Base-by-base conservation (phyloP, 2,888 invertebrate species). In the Ophion obscuratus region DNA sequence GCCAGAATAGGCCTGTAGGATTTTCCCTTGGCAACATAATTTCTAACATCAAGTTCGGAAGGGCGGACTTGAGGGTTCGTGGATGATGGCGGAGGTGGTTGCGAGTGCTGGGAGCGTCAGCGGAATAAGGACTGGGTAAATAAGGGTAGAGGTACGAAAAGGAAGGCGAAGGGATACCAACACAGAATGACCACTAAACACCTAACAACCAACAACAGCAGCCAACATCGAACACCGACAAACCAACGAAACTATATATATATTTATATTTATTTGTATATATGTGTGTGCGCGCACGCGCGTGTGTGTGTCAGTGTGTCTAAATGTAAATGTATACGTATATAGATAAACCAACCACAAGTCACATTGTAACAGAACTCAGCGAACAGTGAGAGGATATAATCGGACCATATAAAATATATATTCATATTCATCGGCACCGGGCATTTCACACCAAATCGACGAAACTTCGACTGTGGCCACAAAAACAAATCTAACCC, bases 181-280 rank as follows among this genome's bases (percentile, higher is more conserved):
- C 91, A 93, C 91, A 92, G 90, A 92, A 90, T 93, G 92, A 93
- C 92, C 93, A 93, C 93, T 93, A 93, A 93, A 93, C 93, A 93
- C 93, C 93, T 93, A 92, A 93, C 91, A 93, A 93, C 92, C 92
- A 93, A 93, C 93, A 93, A 91, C 91, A 93, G 92, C 93, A 93
- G 92, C 92, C 92, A 93, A 93, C 93, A 93, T 91, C 91, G 93
- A 93, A 93, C 93, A 93, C 89, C 92, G 92, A 93, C 92, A 93
- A 92, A 93, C 92, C 92, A 93, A 91, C 90, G 92, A 92, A 92
- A 92, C 92, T 92, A 81, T 76, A 81, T 62, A 61, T 61, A 68
- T 67, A 80, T 66, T 31, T 27, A 40, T 67, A 31, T 40, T 24
- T 53, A 27, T 53, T 27, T 70, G 17, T 68, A 24, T 68, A 9